A percentile compares a stretch with the other conserved stretches of the same genome.
These are phyloP conservation scores for Copidosoma floridanum DNA, from an alignment of 1,140 invertebrate genomes.

Conservation along the genomic window DNA sequence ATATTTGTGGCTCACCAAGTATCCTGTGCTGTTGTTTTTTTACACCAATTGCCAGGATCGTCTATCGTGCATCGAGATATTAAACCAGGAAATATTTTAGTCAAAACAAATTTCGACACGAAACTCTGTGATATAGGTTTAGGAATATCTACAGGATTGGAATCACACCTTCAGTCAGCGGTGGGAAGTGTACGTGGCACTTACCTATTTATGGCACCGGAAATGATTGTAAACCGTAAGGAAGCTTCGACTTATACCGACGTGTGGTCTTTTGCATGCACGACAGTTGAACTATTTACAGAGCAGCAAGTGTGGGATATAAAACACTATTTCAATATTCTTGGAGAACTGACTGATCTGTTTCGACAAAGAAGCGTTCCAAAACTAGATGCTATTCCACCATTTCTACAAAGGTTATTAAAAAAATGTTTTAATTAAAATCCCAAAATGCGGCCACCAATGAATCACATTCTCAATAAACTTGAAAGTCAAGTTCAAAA, in stretches of 20 bases:
- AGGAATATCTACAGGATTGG: not conserved
- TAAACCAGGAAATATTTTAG: slow-evolving; percentile 15
- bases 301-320: not conserved
- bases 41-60: not conserved
- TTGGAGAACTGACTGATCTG: not conserved
- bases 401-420: not conserved
- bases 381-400: not conserved
- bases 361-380: not conserved
- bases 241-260: not conserved
- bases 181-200: not conserved
- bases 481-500: no score
- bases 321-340: not conserved
- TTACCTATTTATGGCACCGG: not conserved
- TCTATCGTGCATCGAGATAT: slow-evolving; percentile 20
- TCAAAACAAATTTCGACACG: not conserved
- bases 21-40: not conserved
- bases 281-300: not conserved
- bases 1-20: not conserved
- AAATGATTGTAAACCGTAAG: not conserved
- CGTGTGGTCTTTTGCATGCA: not conserved
- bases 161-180: not conserved
- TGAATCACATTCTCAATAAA: not conserved
- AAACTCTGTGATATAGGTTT: slow-evolving; percentile 20
- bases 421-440: slow-evolving; percentile 1
- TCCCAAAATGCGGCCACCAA: not conserved